Conservation (phyloP, 2,888 invertebrate species). For the Caprella mutica region DNA sequence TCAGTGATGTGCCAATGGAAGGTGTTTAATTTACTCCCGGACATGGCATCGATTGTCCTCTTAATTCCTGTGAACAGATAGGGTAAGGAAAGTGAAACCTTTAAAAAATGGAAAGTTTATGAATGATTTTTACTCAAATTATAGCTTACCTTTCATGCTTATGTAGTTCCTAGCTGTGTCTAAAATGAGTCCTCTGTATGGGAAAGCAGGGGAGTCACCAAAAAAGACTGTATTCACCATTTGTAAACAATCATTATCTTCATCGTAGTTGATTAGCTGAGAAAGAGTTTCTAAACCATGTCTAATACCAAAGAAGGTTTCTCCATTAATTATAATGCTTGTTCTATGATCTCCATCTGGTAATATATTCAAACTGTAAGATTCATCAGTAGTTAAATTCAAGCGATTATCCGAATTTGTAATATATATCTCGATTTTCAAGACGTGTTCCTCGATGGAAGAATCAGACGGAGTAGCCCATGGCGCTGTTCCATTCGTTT, state of each 20-base stretch:
- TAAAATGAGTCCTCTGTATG: conserved; percentile 47
- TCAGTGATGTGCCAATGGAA: conserved; percentile 46
- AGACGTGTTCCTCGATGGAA: too few species aligned
- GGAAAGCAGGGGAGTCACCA: conserved; percentile 46
- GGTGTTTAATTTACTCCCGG: conserved; percentile 41
- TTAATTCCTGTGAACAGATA: conserved; percentile 19
- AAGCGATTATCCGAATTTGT: too few species aligned
- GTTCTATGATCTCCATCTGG: conserved; percentile 5
- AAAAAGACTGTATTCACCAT: conserved; percentile 15
- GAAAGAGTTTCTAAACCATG: conserved; percentile 33
- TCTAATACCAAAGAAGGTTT: conserved; percentile 31
- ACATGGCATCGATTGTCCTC: conserved; percentile 30
- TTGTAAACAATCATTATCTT: conserved; percentile 14
- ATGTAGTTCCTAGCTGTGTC: conserved; percentile 45
- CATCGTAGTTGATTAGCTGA: conserved; percentile 30
- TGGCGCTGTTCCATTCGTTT: background rate
- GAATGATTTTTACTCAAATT: too few species aligned
- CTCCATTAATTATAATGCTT: conserved; percentile 13
- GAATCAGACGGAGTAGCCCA: background rate
- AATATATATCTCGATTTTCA: too few species aligned
- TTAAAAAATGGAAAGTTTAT: too few species aligned
- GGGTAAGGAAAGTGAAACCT: too few species aligned
- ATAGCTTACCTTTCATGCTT: too few species aligned
- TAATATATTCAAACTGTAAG: conserved; percentile 11
- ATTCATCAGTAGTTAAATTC: conserved; percentile 12